A percentile compares a stretch with the other conserved stretches of the same genome.
Conservation (phyloP, 2,113 vertebrate genomes). For the Sturnira hondurensis region DNA sequence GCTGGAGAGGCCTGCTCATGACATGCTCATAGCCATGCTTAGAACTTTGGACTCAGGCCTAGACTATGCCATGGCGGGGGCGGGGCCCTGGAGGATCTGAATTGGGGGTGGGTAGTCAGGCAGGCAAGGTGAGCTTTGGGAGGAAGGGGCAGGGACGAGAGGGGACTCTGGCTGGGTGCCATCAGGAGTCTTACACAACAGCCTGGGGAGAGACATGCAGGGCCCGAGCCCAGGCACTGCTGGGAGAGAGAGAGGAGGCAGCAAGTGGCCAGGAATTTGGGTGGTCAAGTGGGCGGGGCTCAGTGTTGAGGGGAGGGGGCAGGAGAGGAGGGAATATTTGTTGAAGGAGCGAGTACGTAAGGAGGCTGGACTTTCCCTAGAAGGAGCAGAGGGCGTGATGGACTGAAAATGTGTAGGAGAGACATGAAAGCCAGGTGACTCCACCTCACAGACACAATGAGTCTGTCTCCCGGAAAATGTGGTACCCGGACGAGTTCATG, state of each 20-base stretch:
- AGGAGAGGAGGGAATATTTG: neutral
- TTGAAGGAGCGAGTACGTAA: neutral
- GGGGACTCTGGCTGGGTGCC: neutral
- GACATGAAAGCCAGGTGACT: neutral
- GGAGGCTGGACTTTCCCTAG: neutral
- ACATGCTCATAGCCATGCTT: neutral
- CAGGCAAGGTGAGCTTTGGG: rapidly evolving
- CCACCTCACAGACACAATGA: rapidly evolving
- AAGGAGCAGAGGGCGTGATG: neutral
- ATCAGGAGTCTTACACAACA: neutral
- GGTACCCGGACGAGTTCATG: neutral
- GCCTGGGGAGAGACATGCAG: neutral
- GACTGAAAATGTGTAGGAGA: neutral
- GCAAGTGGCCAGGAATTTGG: neutral
- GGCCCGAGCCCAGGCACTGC: neutral
- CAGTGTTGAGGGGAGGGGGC: no score
- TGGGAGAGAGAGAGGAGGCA: neutral
- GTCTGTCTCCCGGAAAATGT: no score
- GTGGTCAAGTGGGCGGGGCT: neutral
- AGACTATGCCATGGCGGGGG: neutral
- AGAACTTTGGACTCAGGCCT: neutral
- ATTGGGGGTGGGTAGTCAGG: neutral
- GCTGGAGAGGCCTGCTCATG: neutral
- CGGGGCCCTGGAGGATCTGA: no score
- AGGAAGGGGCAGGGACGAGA: neutral